Conservation (phyloP, 1,140 invertebrate genomes). For the Eriocheir sinensis region DNA sequence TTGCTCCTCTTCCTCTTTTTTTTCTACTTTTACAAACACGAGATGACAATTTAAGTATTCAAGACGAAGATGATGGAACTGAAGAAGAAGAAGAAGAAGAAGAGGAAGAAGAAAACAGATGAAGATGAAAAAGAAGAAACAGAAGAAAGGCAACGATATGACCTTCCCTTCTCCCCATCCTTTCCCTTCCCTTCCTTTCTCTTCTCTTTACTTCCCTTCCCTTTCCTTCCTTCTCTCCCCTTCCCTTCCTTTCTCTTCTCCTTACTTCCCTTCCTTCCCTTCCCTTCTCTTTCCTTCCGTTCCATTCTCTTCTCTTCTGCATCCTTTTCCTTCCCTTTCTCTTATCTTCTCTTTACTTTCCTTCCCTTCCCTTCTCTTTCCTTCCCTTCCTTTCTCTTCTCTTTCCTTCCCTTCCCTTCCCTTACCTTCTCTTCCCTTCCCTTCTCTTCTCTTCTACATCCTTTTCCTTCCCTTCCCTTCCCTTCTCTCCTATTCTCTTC, state of each 20-base stretch:
- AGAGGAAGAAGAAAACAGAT: too few relatives aligned
- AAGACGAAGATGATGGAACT: too few relatives aligned
- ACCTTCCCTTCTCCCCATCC: too few relatives aligned
- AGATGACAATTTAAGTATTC: too few relatives aligned
- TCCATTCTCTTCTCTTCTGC: background rate
- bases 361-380: background rate
- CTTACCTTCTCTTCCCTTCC: background rate
- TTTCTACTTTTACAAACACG: too few relatives aligned
- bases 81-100: too few relatives aligned
- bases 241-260: background rate
- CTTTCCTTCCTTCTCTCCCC: background rate
- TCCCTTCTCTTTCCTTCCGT: background rate
- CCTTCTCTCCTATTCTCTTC: background rate
- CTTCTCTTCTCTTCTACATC: background rate
- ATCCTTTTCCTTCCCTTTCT: background rate
- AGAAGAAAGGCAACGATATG: too few relatives aligned
- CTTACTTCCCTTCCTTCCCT: background rate
- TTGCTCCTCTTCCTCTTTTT: too few relatives aligned
- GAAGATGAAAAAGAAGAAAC: too few relatives aligned
- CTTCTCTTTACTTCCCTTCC: background rate
- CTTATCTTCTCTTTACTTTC: background rate
- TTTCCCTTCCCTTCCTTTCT: too few relatives aligned
- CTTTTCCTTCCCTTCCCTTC: background rate
- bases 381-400: background rate
- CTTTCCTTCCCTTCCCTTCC: background rate